phyloP scores from a whole-genome alignment of 2,888 invertebrate genomes.

The Melikaiella ostensackeni region DNA sequence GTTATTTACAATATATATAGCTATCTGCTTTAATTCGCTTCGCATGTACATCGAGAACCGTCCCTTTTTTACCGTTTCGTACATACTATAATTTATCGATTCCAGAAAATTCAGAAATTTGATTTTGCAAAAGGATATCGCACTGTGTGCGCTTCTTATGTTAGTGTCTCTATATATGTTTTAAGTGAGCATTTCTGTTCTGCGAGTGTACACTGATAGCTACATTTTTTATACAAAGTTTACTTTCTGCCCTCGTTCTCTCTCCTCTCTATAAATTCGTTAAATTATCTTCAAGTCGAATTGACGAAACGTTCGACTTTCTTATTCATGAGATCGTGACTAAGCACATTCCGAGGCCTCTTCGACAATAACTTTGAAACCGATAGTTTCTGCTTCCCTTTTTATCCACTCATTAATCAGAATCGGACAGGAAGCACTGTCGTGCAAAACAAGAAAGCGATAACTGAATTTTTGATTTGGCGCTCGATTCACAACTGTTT shows the following conservation, averaged over 20 bases:
- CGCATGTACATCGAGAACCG: constrained; percentile 53
- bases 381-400: constrained; percentile 9
- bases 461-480: too few species aligned
- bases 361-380: constrained; percentile 27
- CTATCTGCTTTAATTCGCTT: constrained; percentile 48
- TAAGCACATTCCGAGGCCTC: constrained; percentile 33
- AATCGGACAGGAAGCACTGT: constrained; percentile 2
- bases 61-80: constrained; percentile 50
- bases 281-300: constrained; percentile 29
- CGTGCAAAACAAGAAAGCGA: too few species aligned
- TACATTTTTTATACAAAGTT: constrained; percentile 33
- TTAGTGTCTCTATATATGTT: constrained; percentile 43
- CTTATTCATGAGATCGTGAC: constrained; percentile 36
- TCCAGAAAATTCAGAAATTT: constrained; percentile 49
- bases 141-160: constrained; percentile 48
- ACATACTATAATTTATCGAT: constrained; percentile 49
- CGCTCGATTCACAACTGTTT: too few species aligned
- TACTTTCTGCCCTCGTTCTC: constrained; percentile 20
- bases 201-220: constrained; percentile 30
- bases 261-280: constrained; percentile 33
- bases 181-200: constrained; percentile 48
- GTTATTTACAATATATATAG: constrained; percentile 59
- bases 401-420: background rate
- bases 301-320: constrained; percentile 32
- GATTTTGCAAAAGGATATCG: constrained; percentile 53